phyloP scores from a whole-genome alignment of 2,113 vertebrate species.

The Leptobrachium ailaonicum region DNA sequence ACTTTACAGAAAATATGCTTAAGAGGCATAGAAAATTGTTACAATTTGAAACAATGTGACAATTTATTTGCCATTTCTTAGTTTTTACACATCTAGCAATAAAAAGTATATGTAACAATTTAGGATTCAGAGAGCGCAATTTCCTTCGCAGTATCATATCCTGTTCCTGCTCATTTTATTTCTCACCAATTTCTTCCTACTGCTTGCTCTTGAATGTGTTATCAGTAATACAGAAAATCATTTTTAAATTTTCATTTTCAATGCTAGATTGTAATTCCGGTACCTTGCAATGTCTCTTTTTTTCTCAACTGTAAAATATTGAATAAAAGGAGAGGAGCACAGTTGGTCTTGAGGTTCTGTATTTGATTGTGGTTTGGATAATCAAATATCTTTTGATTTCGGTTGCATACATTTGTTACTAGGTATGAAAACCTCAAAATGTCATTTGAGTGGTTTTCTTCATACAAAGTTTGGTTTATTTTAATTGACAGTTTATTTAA shows the following conservation, averaged over 20 bases:
- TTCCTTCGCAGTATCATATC: background rate
- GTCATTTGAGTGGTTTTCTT: constrained; percentile 25
- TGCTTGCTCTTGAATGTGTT: background rate
- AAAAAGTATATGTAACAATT: background rate
- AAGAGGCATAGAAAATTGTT: background rate
- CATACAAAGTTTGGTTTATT: background rate
- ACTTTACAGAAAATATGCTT: background rate
- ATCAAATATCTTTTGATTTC: background rate
- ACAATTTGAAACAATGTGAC: background rate
- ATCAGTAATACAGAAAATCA: background rate
- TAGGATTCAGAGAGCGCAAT: background rate
- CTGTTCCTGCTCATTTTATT: background rate
- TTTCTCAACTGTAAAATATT: background rate
- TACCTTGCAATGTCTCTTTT: background rate
- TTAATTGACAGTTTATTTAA: constrained; percentile 1
- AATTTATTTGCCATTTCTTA: background rate
- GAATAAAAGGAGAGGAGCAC: background rate
- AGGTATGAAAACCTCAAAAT: background rate
- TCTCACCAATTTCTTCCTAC: constrained; percentile 1
- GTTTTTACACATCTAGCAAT: background rate
- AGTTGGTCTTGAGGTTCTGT: background rate
- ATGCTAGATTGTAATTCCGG: background rate
- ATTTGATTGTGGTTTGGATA: background rate
- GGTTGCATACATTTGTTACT: background rate
- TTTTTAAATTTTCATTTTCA: background rate